Percentiles rank a stretch among this genome's conserved stretches.
Conservation (phyloP, 2,888 invertebrate genomes). For the Caenorhabditis plicata region DNA sequence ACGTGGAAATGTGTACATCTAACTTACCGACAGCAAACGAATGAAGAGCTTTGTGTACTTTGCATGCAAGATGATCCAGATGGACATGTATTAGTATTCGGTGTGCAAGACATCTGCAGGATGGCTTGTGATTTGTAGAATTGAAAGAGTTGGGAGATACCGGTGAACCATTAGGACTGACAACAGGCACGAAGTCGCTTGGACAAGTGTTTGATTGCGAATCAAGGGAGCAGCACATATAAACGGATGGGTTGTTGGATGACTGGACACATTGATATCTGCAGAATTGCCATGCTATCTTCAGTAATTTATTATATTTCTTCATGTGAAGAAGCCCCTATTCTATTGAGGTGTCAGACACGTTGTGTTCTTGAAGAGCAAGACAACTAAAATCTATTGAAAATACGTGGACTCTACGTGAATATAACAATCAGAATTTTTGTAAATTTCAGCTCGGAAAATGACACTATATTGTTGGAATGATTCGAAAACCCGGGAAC, state of each 20-base stretch:
- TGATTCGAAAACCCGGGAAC: too few species aligned
- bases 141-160: conserved; percentile 9
- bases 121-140: background rate
- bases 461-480: too few species aligned
- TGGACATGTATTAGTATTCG: conserved; percentile 41
- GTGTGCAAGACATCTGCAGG: conserved; percentile 20
- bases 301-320: too few species aligned
- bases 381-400: too few species aligned
- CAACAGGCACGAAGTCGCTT: conserved; percentile 42
- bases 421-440: too few species aligned
- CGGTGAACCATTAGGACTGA: conserved; percentile 34
- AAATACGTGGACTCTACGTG: too few species aligned
- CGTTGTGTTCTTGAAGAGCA: too few species aligned
- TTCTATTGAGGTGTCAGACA: too few species aligned
- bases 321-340: too few species aligned
- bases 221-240: conserved; percentile 48
- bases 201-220: conserved; percentile 50
- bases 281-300: background rate
- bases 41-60: conserved; percentile 26
- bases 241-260: conserved; percentile 30
- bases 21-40: conserved; percentile 20
- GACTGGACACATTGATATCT: conserved; percentile 41
- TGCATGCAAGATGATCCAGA: conserved; percentile 47
- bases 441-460: too few species aligned
- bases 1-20: background rate